Percentiles rank a stretch among this genome's conserved stretches.
These are phyloP conservation scores for Tympanoctomys barrerae DNA, from an alignment of 2,797 vertebrate genomes.

Conservation along the genomic window DNA sequence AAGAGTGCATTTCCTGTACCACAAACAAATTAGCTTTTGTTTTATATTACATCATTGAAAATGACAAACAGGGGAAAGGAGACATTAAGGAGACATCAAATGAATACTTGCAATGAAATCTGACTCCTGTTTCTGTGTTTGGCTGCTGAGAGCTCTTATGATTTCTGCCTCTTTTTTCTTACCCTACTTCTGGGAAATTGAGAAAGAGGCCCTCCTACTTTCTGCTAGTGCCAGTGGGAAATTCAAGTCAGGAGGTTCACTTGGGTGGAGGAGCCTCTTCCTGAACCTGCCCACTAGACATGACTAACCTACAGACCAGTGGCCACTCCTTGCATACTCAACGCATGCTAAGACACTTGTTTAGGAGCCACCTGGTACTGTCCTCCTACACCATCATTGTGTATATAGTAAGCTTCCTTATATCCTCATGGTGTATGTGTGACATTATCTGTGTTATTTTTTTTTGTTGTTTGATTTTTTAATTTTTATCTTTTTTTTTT, in stretches of 20 bases:
- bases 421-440: not conserved
- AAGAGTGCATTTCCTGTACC: not conserved
- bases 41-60: not conserved
- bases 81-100: not conserved
- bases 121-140: not conserved
- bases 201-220: accelerated
- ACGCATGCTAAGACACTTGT: not conserved
- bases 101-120: not conserved
- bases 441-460: not conserved
- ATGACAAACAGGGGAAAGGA: not conserved
- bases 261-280: not conserved
- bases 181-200: not conserved
- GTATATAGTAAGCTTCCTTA: not conserved
- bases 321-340: not conserved
- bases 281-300: not conserved
- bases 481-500: no score
- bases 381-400: not conserved
- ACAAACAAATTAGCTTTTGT: not conserved
- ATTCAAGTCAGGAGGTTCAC: not conserved
- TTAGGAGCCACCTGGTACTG: accelerated
- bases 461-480: no score
- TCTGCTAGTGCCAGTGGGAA: not conserved
- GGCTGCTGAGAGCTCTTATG: not conserved
- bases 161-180: not conserved
- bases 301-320: not conserved